Conservation (phyloP, 1,140 invertebrate genomes). For the Drosophila nikananu region DNA sequence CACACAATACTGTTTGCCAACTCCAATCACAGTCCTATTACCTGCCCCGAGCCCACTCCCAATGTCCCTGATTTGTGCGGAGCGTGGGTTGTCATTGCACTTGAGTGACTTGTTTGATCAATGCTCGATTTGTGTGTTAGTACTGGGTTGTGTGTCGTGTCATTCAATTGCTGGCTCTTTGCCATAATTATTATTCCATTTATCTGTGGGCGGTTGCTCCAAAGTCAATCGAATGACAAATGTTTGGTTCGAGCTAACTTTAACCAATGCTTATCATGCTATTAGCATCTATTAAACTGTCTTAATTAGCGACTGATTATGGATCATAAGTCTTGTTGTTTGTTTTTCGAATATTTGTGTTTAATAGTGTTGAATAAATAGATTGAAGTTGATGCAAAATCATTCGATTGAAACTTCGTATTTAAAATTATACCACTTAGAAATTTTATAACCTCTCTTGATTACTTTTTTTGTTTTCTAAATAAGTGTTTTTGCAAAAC, state of each 20-base stretch:
- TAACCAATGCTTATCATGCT: background rate
- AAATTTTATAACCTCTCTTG: no score
- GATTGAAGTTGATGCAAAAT: background rate
- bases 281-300: background rate
- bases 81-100: conserved; percentile 71
- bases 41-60: conserved; percentile 6
- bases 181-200: conserved; percentile 48
- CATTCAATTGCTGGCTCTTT: conserved; percentile 46
- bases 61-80: conserved; percentile 42
- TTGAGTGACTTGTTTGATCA: conserved; percentile 83
- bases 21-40: conserved; percentile 41
- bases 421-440: no score
- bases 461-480: no score
- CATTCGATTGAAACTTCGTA: background rate
- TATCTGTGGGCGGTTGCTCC: conserved; percentile 21
- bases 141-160: conserved; percentile 40
- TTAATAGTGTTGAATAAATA: no score
- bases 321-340: background rate
- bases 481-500: no score
- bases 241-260: conserved; percentile 14
- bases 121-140: conserved; percentile 71
- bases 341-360: background rate
- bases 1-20: conserved; percentile 16
- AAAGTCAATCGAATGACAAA: conserved; percentile 44
- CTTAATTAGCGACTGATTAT: conserved; percentile 22